Percentiles rank a stretch among this genome's conserved stretches.
Conservation (phyloP, 2,797 vertebrate genomes). For the Myoxocephalus aenaeus region DNA sequence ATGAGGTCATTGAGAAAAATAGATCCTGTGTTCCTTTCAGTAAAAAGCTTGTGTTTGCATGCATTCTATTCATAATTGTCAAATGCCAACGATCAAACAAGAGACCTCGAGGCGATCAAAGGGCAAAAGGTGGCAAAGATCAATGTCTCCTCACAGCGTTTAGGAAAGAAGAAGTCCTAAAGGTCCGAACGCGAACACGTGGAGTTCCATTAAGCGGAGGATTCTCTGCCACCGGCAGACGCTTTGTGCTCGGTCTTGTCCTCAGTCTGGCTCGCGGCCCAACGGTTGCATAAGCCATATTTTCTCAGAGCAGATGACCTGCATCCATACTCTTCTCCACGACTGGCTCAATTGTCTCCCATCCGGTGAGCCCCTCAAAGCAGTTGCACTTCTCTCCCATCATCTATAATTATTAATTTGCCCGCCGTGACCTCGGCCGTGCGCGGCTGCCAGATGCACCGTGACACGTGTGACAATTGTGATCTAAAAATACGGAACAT, state of each 20-base stretch:
- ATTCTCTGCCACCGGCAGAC: constrained; percentile 28
- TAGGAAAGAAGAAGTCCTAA: neutral
- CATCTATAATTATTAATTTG: constrained; percentile 41
- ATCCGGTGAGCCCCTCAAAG: constrained; percentile 18
- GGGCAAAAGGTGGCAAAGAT: neutral
- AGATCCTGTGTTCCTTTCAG: neutral
- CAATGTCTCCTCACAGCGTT: neutral
- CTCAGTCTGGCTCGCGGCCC: constrained; percentile 59
- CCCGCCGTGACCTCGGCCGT: neutral
- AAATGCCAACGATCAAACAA: neutral
- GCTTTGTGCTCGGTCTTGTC: constrained; percentile 52
- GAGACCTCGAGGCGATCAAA: too few relatives aligned
- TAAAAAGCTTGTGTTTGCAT: neutral
- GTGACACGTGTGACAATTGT: constrained; percentile 33
- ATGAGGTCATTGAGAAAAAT: neutral
- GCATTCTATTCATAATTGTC: neutral
- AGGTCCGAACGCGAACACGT: neutral
- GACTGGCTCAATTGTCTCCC: constrained; percentile 18
- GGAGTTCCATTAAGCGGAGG: neutral
- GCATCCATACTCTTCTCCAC: constrained; percentile 37
- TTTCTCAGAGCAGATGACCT: constrained; percentile 56
- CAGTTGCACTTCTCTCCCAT: constrained; percentile 34
- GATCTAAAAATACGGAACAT: constrained; percentile 45
- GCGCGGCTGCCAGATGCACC: constrained; percentile 33
- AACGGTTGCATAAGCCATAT: constrained; percentile 66